A percentile compares a stretch with the other conserved stretches of the same genome.
phyloP scores from a whole-genome alignment of 2,888 invertebrate species.

The Ornithoptera priamus region DNA sequence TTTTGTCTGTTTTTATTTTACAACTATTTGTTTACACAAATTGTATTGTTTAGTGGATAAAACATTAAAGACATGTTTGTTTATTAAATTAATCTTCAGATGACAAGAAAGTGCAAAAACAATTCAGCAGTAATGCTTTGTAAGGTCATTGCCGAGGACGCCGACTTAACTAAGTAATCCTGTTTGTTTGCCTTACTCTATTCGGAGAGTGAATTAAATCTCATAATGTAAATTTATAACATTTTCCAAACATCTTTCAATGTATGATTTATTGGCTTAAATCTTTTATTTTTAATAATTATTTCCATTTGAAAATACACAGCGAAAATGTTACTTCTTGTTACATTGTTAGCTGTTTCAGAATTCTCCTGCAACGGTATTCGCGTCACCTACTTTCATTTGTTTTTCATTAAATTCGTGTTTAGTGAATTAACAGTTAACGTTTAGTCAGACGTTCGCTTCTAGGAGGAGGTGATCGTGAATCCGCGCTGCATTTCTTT shows the following conservation, averaged over 20 bases:
- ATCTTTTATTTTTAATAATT: neutral
- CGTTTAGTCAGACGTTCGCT: slow-evolving; percentile 35
- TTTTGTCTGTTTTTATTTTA: too few relatives aligned
- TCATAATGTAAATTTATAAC: neutral
- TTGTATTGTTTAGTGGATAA: slow-evolving; percentile 11
- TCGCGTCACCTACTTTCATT: slow-evolving; percentile 53
- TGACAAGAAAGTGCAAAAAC: slow-evolving; percentile 31
- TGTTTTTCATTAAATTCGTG: slow-evolving; percentile 61
- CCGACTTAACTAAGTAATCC: slow-evolving; percentile 22
- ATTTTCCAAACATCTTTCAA: neutral
- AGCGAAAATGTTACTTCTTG: neutral
- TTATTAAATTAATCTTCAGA: slow-evolving; percentile 27
- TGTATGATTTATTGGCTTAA: neutral
- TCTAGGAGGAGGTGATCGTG: slow-evolving; percentile 56
- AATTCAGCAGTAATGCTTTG: slow-evolving; percentile 24
- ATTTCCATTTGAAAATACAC: neutral
- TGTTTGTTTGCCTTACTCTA: slow-evolving; percentile 22
- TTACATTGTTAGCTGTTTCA: slow-evolving; percentile 21
- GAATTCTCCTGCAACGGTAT: slow-evolving; percentile 48
- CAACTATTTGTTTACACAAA: neutral
- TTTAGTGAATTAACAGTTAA: slow-evolving; percentile 64
- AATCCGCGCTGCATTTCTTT: slow-evolving; percentile 39
- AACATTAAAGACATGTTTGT: slow-evolving; percentile 2
- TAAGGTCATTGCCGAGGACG: slow-evolving; percentile 30
- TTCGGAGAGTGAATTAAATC: neutral